Evolutionary conservation across 2,797 vertebrate species (phyloP).

Genomic region (Sebastolobus altivelis): DNA sequence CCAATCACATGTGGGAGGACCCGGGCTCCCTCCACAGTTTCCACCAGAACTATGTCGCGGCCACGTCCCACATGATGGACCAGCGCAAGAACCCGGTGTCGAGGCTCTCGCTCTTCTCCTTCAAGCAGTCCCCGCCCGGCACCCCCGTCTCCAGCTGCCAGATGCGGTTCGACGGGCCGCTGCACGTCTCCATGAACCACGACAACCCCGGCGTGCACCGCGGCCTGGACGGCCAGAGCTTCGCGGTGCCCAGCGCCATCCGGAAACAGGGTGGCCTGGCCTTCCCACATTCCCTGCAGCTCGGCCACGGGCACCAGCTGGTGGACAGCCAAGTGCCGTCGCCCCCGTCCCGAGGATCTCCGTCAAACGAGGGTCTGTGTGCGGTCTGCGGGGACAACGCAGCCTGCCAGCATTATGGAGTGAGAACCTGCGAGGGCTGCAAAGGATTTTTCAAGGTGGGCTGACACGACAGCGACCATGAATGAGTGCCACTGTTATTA

Average conservation of each 20-base stretch:
- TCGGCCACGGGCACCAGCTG: slow-evolving; percentile 94
- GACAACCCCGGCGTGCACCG: slow-evolving; percentile 92
- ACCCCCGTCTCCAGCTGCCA: slow-evolving; percentile 98
- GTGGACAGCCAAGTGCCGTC: slow-evolving; percentile 97
- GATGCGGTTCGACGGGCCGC: slow-evolving; percentile 98
- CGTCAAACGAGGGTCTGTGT: slow-evolving; percentile 97
- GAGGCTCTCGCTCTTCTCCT: slow-evolving; percentile 97
- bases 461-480: slow-evolving; percentile 30
- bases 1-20: slow-evolving; percentile 97
- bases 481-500: slow-evolving; percentile 37
- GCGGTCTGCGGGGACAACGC: slow-evolving; percentile 99
- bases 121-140: slow-evolving; percentile 98
- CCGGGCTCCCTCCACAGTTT: slow-evolving; percentile 98
- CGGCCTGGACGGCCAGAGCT: slow-evolving; percentile 92
- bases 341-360: slow-evolving; percentile 95
- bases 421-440: slow-evolving; percentile 97
- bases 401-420: slow-evolving; percentile 97
- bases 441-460: slow-evolving; percentile 98
- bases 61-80: slow-evolving; percentile 94
- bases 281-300: slow-evolving; percentile 94
- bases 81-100: slow-evolving; percentile 97
- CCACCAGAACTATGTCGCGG: slow-evolving; percentile 97
- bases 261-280: slow-evolving; percentile 94
- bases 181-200: slow-evolving; percentile 95
- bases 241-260: slow-evolving; percentile 93